These are phyloP conservation scores for Hesperophylax magnus DNA, from an alignment of 1,140 invertebrate species.

Conservation along the genomic window DNA sequence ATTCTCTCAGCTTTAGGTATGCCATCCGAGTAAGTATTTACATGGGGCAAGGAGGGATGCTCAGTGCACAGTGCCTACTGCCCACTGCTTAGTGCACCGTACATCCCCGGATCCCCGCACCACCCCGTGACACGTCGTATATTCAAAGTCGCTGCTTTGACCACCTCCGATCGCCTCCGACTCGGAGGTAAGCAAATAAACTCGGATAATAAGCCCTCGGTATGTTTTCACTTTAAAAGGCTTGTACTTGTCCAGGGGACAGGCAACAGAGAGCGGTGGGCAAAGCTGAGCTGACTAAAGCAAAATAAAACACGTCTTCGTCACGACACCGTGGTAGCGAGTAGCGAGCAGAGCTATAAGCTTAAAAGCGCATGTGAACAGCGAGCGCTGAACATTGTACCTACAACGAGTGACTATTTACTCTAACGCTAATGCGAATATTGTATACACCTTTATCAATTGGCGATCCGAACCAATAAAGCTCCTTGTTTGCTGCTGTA, in stretches of 20 bases:
- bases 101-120: no score
- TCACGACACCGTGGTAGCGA: conserved; percentile 45
- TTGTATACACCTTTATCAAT: conserved; percentile 41
- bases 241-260: conserved; percentile 5
- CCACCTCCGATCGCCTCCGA: conserved; percentile 16
- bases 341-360: neutral
- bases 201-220: conserved; percentile 51
- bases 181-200: conserved; percentile 35
- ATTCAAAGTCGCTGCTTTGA: conserved; percentile 19
- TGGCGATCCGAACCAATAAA: conserved; percentile 37
- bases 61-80: neutral
- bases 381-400: neutral
- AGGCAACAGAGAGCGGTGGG: conserved; percentile 13
- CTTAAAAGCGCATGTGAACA: conserved; percentile 29
- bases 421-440: conserved; percentile 34
- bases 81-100: no score
- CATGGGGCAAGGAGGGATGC: neutral
- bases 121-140: conserved; percentile 17
- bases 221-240: conserved; percentile 53
- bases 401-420: neutral
- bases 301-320: conserved; percentile 52
- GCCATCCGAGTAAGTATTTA: neutral
- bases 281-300: conserved; percentile 25
- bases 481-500: conserved; percentile 10
- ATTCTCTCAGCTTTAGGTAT: neutral